Conservation (phyloP, 1,140 invertebrate genomes). For the Drosophila kurseongensis region DNA sequence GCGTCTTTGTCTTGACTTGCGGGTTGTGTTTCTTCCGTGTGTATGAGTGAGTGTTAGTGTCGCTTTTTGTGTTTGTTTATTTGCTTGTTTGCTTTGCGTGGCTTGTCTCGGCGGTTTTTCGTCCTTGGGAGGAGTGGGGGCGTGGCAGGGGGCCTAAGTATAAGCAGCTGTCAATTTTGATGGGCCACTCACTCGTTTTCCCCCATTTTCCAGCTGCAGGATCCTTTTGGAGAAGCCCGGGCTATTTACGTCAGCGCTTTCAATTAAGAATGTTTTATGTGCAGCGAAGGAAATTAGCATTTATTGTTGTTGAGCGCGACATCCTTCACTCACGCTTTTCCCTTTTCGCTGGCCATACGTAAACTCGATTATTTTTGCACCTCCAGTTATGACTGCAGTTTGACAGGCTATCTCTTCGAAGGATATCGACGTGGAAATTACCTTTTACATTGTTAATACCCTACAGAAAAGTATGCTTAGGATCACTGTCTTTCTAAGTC, state of each 20-base stretch:
- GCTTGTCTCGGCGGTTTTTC: slow-evolving; percentile 17
- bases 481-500: too few species aligned
- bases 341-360: slow-evolving; percentile 26
- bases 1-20: slow-evolving; percentile 21
- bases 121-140: neutral
- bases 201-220: neutral
- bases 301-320: slow-evolving; percentile 64
- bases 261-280: slow-evolving; percentile 75
- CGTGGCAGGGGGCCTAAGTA: slow-evolving; percentile 6
- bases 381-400: slow-evolving; percentile 45
- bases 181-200: slow-evolving; percentile 15
- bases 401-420: neutral
- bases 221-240: slow-evolving; percentile 3
- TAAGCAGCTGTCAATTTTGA: slow-evolving; percentile 79
- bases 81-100: slow-evolving; percentile 60
- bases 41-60: slow-evolving; percentile 31
- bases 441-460: neutral
- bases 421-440: slow-evolving; percentile 5
- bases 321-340: slow-evolving; percentile 15
- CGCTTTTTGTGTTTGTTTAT: slow-evolving; percentile 34
- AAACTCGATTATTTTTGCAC: slow-evolving; percentile 67
- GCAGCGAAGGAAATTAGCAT: slow-evolving; percentile 73
- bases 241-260: slow-evolving; percentile 72
- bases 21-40: neutral
- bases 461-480: too few species aligned